A percentile compares a stretch with the other conserved stretches of the same genome.
Evolutionary conservation across 2,888 invertebrate genomes (phyloP).

Genomic region (Torymus tubicola): DNA sequence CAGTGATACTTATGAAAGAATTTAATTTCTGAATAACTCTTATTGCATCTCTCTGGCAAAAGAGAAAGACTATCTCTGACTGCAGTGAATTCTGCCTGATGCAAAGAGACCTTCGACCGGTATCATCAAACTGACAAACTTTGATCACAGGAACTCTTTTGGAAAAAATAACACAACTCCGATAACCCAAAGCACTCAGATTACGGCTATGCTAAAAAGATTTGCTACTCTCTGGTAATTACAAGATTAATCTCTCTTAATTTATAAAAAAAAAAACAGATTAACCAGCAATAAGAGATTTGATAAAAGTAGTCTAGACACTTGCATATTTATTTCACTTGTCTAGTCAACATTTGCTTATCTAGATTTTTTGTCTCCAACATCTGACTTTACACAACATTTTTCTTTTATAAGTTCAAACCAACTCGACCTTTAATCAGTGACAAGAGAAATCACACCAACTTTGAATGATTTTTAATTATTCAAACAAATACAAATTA

Average conservation of each 20-base stretch:
- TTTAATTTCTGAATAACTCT: conserved; percentile 12
- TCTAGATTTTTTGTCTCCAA: conserved; percentile 10
- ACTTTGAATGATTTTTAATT: conserved; percentile 2
- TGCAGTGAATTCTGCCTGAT: conserved; percentile 13
- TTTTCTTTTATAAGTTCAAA: conserved; percentile 14
- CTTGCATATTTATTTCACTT: conserved; percentile 7
- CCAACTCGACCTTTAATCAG: conserved; percentile 19
- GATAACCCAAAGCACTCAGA: conserved; percentile 53
- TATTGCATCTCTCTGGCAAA: not conserved
- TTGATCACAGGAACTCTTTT: conserved; percentile 46
- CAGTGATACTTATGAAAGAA: too few relatives aligned
- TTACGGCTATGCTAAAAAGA: conserved; percentile 45
- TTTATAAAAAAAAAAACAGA: conserved; percentile 20
- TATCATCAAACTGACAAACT: conserved; percentile 44
- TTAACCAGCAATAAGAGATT: conserved; percentile 21
- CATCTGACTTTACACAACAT: not conserved
- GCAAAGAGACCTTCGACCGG: conserved; percentile 26
- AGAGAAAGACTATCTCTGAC: conserved; percentile 28
- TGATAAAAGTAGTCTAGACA: conserved; percentile 36
- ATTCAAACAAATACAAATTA: not conserved
- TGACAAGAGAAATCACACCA: conserved; percentile 20
- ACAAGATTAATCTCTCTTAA: conserved; percentile 32
- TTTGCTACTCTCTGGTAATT: conserved; percentile 38
- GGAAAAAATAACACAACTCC: conserved; percentile 35
- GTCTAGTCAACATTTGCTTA: conserved; percentile 23